phyloP scores from a whole-genome alignment of 2,113 vertebrate genomes.

The Bos javanicus region DNA sequence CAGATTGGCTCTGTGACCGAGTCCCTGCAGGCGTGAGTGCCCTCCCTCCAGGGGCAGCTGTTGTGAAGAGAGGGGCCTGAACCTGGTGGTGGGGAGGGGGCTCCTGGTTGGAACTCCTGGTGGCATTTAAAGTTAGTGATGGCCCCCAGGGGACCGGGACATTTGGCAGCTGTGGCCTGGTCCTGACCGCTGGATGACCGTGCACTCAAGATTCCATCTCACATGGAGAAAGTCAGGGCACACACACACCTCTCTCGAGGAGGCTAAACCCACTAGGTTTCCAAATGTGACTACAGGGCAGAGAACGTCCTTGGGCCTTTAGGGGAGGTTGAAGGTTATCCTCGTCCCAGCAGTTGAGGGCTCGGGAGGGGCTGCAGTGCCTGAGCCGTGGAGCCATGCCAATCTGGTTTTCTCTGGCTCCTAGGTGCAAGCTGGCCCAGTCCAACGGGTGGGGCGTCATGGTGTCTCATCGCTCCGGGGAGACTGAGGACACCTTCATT shows the following conservation, averaged over 20 bases:
- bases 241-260: background rate
- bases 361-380: rapidly evolving
- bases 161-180: rapidly evolving
- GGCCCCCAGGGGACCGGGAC: rapidly evolving
- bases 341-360: rapidly evolving
- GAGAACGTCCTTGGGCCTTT: background rate
- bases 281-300: rapidly evolving
- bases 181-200: rapidly evolving
- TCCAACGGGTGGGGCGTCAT: slow-evolving; percentile 96
- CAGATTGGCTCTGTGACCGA: slow-evolving; percentile 98
- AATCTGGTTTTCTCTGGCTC: background rate
- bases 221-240: rapidly evolving
- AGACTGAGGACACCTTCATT: slow-evolving; percentile 98
- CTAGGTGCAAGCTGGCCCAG: slow-evolving; percentile 95
- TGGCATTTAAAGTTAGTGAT: background rate
- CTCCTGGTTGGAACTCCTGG: background rate
- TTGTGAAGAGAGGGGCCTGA: rapidly evolving
- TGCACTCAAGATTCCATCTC: rapidly evolving
- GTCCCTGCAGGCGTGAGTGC: slow-evolving; percentile 95
- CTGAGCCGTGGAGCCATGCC: rapidly evolving
- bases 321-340: background rate
- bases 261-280: background rate
- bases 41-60: rapidly evolving
- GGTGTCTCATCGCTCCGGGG: slow-evolving; percentile 97
- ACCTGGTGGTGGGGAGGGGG: background rate